Evolutionary conservation across 2,797 vertebrate species (phyloP).

Genomic region (Acanthornis magna): DNA sequence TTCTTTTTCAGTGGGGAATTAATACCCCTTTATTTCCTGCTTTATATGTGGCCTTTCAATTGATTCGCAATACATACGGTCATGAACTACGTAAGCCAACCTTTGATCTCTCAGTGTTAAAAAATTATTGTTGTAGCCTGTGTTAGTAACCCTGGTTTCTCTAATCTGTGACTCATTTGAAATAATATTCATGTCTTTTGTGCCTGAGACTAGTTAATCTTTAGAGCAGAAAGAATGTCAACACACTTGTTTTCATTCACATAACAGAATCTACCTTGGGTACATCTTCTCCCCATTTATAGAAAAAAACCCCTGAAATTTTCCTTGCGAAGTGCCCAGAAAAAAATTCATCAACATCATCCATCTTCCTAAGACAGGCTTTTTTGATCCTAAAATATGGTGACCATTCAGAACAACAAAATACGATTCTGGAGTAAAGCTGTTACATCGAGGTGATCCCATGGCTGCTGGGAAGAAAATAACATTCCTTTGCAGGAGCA

Average conservation of each 20-base stretch:
- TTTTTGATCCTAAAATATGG: not conserved
- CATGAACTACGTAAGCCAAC: not conserved
- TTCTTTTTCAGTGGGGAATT: not conserved
- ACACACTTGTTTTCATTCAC: not conserved
- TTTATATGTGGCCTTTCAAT: not conserved
- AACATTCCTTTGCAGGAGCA: not conserved
- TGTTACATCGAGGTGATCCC: not conserved
- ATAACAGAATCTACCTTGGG: not conserved
- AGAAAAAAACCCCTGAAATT: not conserved
- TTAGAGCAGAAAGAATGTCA: slow-evolving; percentile 29
- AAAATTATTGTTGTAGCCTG: not conserved
- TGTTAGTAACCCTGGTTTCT: not conserved
- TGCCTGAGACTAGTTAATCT: slow-evolving; percentile 35
- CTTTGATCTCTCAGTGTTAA: slow-evolving; percentile 33
- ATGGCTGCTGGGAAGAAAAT: not conserved
- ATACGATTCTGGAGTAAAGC: not conserved
- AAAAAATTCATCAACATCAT: not conserved
- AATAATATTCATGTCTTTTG: slow-evolving; percentile 5
- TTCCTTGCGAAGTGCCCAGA: not conserved
- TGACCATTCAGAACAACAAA: not conserved
- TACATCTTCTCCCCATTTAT: not conserved
- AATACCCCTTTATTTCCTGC: not conserved
- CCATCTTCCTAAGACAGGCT: not conserved
- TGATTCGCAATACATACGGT: not conserved
- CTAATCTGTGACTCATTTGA: slow-evolving; percentile 57